phyloP scores from a whole-genome alignment of 2,113 vertebrate genomes.

The Sciurus niger region DNA sequence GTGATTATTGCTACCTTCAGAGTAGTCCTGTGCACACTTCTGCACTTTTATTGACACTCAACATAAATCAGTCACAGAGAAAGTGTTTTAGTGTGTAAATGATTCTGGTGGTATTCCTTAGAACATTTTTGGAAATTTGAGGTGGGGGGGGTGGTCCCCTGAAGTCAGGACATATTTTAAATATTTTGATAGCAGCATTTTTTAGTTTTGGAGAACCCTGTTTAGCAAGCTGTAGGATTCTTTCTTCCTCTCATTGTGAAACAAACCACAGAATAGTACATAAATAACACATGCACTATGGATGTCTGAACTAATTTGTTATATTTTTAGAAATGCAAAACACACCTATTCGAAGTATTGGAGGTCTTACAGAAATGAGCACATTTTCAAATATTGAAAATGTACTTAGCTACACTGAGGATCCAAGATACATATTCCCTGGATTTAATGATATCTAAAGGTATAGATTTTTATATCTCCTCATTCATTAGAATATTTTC shows the following conservation, averaged over 20 bases:
- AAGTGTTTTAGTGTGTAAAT: neutral
- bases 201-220: neutral
- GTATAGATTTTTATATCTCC: neutral
- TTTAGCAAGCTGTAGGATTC: neutral
- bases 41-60: neutral
- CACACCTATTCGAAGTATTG: neutral
- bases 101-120: neutral
- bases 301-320: neutral
- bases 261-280: slow-evolving; percentile 11
- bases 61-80: neutral
- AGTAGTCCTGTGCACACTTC: neutral
- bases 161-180: neutral
- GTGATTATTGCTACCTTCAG: neutral
- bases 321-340: slow-evolving; percentile 25
- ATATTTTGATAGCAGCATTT: neutral
- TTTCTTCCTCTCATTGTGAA: neutral
- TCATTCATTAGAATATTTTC: neutral
- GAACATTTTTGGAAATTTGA: neutral
- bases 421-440: neutral
- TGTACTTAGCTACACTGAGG: neutral
- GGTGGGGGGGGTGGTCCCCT: neutral
- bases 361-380: neutral
- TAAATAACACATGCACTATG: neutral
- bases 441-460: neutral
- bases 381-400: neutral